Base-by-base conservation (phyloP, 92 coral and sea anemone genomes). In the Pocillopora grandis region DNA sequence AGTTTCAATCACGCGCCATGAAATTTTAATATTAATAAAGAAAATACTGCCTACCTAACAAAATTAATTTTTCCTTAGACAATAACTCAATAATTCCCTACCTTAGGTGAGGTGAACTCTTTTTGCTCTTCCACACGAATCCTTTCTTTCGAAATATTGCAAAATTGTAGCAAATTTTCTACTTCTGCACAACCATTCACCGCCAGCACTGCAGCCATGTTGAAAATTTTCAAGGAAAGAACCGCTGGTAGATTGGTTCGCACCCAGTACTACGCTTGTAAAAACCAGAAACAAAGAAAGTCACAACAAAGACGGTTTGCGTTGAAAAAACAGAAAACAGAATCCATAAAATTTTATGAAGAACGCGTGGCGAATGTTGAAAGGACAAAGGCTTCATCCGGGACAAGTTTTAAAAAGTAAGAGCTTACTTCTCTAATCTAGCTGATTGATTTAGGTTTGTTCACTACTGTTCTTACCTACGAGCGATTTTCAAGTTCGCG, bases 191-290 rank as follows among this genome's bases (percentile, higher is more conserved):
- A 92, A 60, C 95, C 98, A 77, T 92, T 90, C 19, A 89, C 9
- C 60, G 58, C 21, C 88, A 94, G 80, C 62, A 78, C 57, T 15
- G 93, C 92, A 76, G 95, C 93, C 98, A 92, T 92, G 72, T 91
- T 93, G 89, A 14, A 87, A 71, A 62, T 19, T 69, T 69, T 81
- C 71, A 3, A 10, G 72, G 27, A 21, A 59, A 19, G 62, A 2
- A 55, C 83, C 76, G 83, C 88, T 82, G 80, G 64, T 60, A 42
- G 70, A 63, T 37, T 13, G 23, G 76, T 13, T 76, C 20, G 61
- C 14, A 19, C 75, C 74, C 49, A 84, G 82, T 69, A 12, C 62
- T 57, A 12, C 82, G 58, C 82, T 67, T 58, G 75, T 76, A 58
- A 65, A 66, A 12, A 71, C 85, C 69, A 69, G 79, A 76, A 84